Evolutionary conservation across 2,888 invertebrate species (phyloP).

Genomic region (Agrotis segetum): DNA sequence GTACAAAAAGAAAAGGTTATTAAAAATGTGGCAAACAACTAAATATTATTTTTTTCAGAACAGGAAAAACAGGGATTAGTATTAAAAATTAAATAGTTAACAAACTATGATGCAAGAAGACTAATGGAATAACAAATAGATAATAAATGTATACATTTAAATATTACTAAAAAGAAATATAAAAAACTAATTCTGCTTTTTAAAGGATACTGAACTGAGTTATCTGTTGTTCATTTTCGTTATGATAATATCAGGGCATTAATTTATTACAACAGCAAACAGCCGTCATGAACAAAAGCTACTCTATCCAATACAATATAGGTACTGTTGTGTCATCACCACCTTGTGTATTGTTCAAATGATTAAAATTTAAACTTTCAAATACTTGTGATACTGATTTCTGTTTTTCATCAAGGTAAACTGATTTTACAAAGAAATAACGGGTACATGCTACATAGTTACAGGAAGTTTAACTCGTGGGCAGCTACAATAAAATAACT

Average conservation of each 20-base stretch:
- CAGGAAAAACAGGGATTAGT: conserved; percentile 13
- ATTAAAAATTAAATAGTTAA: conserved; percentile 34
- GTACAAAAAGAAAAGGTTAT: neutral
- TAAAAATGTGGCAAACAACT: neutral
- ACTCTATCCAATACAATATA: conserved; percentile 12
- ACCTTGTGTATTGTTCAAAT: conserved; percentile 26
- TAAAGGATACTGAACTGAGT: neutral
- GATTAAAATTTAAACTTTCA: conserved; percentile 12
- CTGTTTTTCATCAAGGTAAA: conserved; percentile 2
- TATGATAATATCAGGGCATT: conserved; percentile 16
- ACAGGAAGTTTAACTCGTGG: conserved; percentile 60
- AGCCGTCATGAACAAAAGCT: conserved; percentile 28
- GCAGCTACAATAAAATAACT: conserved; percentile 44
- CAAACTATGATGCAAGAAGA: conserved; percentile 36
- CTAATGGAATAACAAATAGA: conserved; percentile 18
- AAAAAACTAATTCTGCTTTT: neutral
- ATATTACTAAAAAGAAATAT: neutral
- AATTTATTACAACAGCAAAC: conserved; percentile 26
- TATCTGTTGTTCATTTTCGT: neutral
- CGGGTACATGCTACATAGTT: conserved; percentile 39
- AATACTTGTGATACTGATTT: conserved; percentile 2
- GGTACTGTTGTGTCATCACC: conserved; percentile 50
- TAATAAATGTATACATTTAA: conserved; percentile 1
- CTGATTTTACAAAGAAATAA: conserved; percentile 21
- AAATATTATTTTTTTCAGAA: conserved; percentile 23